A percentile compares a stretch with the other conserved stretches of the same genome.
These are phyloP conservation scores for Coryphaenoides rupestris DNA, from an alignment of 2,113 vertebrate species.

Conservation along the genomic window DNA sequence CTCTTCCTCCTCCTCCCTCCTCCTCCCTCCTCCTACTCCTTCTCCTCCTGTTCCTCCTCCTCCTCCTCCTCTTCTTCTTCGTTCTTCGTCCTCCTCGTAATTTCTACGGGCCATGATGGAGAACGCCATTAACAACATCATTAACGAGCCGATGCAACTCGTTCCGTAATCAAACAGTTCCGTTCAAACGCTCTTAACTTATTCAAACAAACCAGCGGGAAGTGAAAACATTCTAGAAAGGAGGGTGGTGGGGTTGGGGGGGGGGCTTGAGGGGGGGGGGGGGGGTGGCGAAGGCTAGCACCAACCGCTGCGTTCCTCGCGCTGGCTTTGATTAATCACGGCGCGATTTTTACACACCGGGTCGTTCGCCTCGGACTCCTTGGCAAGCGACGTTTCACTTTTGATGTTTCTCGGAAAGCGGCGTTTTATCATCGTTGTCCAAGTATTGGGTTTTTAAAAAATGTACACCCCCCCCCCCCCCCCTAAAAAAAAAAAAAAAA, in stretches of 20 bases:
- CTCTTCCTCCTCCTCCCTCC: too few relatives aligned
- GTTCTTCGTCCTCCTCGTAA: conserved; percentile 46
- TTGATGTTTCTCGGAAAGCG: conserved; percentile 59
- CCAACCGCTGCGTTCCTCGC: conserved; percentile 32
- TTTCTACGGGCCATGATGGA: conserved; percentile 57
- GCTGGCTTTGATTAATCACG: conserved; percentile 54
- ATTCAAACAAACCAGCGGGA: conserved; percentile 55
- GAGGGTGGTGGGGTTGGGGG: not conserved
- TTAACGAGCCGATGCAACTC: conserved; percentile 57
- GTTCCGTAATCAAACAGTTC: conserved; percentile 59
- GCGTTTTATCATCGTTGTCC: conserved; percentile 60
- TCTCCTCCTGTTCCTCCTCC: too few relatives aligned
- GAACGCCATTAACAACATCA: conserved; percentile 57
- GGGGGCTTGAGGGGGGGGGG: too few relatives aligned
- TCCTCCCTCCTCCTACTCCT: too few relatives aligned
- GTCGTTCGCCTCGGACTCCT: conserved; percentile 58
- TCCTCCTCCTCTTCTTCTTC: too few relatives aligned
- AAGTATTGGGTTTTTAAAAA: conserved; percentile 42
- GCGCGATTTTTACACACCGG: conserved; percentile 47
- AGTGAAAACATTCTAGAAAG: conserved; percentile 34
- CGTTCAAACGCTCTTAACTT: conserved; percentile 34
- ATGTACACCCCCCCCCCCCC: too few relatives aligned
- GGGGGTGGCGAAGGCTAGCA: conserved; percentile 33
- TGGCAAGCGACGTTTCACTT: conserved; percentile 42
- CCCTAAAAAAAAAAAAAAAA: too few relatives aligned